Evolutionary conservation across 2,888 invertebrate species (phyloP), one percentile per base, ranked within the genome.

Genomic region (Drosophila borborema): DNA sequence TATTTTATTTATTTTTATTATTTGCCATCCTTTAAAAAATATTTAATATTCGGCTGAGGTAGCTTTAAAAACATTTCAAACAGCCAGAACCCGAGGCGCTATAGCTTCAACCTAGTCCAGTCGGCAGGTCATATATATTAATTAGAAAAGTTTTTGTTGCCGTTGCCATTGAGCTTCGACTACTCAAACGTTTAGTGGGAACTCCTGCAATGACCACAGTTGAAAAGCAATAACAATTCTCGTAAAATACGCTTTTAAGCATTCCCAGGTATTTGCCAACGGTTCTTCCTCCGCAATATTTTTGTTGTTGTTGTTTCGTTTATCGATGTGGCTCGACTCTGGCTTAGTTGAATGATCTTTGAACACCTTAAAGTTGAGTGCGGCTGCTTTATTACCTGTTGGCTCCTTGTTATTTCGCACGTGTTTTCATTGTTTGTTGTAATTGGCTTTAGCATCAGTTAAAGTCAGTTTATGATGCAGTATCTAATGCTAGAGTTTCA

Each of bases 331-430:
- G 40, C 40, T 38, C 31, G 62, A 62, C 54, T 46, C 49, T 66
- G 38, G 64, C 16, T 40, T 18, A 49, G 40, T 61, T 74, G 55
- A 62, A 48, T 59, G 49, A 75, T 69, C 54, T 64, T 62, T 43
- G 64, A 59, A 43, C 61, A 78, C 48, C 49, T 79, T 56, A 56
- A 59, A 41, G 54, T 64, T 53, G 61, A 31, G 34, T 61, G 53
- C 18, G 10, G 28, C 53, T 55, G 72, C 40, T 18, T 62, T 66
- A 56, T 38, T 31, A 51, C 41, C 54, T 53, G 31, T 60, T 49
- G 48, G 60, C 65, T 77, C 64, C 77, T 77, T 63, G 70, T 56
- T 60, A 66, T 67, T 74, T 77, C 59, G 56, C 68, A 78, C 53
- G 46, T 78, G 58, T 63, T 72, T 67, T 20, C 46, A 61, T 20